Base-by-base conservation (phyloP, 2,888 invertebrate genomes). In the Meta bourneti region DNA sequence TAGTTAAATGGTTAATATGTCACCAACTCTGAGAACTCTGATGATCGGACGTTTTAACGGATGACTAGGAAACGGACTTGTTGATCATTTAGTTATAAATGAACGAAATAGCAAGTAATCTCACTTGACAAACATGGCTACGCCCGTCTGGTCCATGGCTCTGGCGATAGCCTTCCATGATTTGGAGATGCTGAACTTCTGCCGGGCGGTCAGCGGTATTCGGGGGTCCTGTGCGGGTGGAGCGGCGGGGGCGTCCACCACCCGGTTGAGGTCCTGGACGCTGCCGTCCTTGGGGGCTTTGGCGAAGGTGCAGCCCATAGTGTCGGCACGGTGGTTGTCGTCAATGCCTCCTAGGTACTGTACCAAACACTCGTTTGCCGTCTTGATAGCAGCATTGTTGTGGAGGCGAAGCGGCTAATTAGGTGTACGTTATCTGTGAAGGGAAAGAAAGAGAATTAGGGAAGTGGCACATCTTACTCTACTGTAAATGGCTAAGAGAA, bases 61-160 rank as follows among this genome's bases (percentile, higher is more conserved):
- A n/a, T n/a, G n/a, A n/a, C n/a, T n/a, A n/a, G n/a, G n/a, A n/a
- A n/a, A n/a, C n/a, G n/a, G n/a, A n/a, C n/a, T n/a, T n/a, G n/a
- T n/a, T n/a, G n/a, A n/a, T n/a, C n/a, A n/a, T n/a, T n/a, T n/a
- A n/a, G n/a, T n/a, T n/a, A n/a, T n/a, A 34, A 34, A 34, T 34
- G 34, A 34, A 34, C 34, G 4, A 34, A 34, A 34, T 11, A 0
- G 13, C 6, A 52, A 61, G 11, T 13, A 6, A 93, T 97, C 97
- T 97, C 95, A 98, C 98, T 97, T 97, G 95, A 98, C 96, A 95
- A 98, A 98, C 98, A 98, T 98, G 95, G 97, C 97, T 94, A 98
- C 97, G 83, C 98, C 98, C 78, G 98, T 98, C 88, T 97, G 96
- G 95, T 97, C 97, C 96, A 98, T 97, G 16, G 98, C 98, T 93